Percentiles rank a stretch among this genome's conserved stretches.
phyloP scores from a whole-genome alignment of 2,888 invertebrate species.

The Dascillus cervinus region DNA sequence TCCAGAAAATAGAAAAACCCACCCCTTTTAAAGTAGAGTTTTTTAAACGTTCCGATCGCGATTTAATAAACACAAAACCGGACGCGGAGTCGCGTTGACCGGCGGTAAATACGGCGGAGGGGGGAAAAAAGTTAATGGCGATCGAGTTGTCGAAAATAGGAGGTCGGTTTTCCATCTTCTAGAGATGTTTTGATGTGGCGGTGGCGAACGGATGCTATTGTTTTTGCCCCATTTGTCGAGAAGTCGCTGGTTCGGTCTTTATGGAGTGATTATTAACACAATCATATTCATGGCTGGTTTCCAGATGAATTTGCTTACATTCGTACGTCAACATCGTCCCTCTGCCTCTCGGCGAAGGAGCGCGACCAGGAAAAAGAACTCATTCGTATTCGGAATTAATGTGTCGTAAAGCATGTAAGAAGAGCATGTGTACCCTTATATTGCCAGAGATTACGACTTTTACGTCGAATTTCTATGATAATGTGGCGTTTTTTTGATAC shows the following conservation, averaged over 20 bases:
- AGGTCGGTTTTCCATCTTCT: too few species aligned
- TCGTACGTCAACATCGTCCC: neutral
- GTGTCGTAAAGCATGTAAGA: neutral
- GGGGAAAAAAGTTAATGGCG: too few species aligned
- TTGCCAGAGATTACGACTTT: conserved; percentile 20
- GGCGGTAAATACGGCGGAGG: too few species aligned
- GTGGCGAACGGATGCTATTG: conserved; percentile 26
- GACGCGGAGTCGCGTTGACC: too few species aligned
- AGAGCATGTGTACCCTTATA: conserved; percentile 9
- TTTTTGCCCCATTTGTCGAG: conserved; percentile 34
- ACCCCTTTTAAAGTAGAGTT: too few species aligned
- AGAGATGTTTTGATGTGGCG: conserved; percentile 28
- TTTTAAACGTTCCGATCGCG: too few species aligned
- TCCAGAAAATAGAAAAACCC: too few species aligned
- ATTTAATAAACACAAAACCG: too few species aligned
- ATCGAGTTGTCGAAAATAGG: too few species aligned
- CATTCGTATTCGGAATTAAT: too few species aligned
- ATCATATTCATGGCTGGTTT: conserved; percentile 37
- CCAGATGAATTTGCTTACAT: conserved; percentile 4
- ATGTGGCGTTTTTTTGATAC: too few species aligned
- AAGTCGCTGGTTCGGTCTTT: conserved; percentile 26
- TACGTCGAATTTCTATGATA: conserved; percentile 16
- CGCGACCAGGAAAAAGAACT: too few species aligned
- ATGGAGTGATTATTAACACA: conserved; percentile 38
- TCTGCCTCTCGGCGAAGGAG: neutral